A percentile compares a stretch with the other conserved stretches of the same genome.
Conservation (phyloP, 2,113 vertebrate genomes). For the Pongo pygmaeus region DNA sequence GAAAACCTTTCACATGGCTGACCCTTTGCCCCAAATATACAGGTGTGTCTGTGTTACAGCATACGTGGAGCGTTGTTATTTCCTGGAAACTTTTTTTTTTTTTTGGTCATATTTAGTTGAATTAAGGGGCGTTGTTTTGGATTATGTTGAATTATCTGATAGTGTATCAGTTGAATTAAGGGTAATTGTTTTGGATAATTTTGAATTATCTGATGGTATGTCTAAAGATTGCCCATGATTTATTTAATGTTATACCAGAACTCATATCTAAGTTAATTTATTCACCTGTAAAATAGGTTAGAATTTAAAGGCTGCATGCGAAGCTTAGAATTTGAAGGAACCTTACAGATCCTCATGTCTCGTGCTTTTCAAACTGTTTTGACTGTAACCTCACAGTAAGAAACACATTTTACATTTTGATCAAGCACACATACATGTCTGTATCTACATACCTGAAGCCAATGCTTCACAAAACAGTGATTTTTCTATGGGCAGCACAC, state of each 20-base stretch:
- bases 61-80: neutral
- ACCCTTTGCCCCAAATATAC: neutral
- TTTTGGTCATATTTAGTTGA: neutral
- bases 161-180: neutral
- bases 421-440: neutral
- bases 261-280: neutral
- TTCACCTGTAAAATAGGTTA: neutral
- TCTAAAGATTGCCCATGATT: neutral
- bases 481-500: neutral
- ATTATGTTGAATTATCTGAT: neutral
- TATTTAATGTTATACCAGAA: neutral
- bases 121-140: neutral
- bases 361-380: neutral
- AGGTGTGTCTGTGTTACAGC: neutral
- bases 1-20: neutral
- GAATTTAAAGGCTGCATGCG: neutral
- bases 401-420: neutral
- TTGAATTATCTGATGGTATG: neutral
- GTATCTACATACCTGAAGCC: neutral
- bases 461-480: neutral
- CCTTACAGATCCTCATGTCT: neutral
- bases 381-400: neutral
- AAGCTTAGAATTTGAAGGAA: neutral
- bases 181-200: neutral
- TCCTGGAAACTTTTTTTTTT: neutral